Conservation (phyloP, 2,797 vertebrate species). For the Cynodonichthys magdalenae region DNA sequence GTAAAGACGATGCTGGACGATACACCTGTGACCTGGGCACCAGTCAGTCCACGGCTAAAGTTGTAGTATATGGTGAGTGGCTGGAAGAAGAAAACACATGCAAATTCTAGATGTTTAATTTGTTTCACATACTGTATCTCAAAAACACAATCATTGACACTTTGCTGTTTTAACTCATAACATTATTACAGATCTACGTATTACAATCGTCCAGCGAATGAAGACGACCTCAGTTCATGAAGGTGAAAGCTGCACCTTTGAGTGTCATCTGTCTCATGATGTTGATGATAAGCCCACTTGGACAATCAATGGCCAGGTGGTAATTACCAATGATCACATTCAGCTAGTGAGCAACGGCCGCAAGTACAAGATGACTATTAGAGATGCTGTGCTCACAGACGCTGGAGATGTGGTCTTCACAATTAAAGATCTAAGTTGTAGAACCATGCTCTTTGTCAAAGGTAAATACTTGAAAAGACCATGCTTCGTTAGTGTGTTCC, state of each 20-base stretch:
- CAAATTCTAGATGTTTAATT: background rate
- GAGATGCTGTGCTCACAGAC: conserved; percentile 74
- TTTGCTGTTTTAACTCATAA: background rate
- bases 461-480: conserved; percentile 71
- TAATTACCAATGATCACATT: conserved; percentile 79
- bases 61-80: conserved; percentile 87
- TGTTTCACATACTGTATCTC: background rate
- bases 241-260: conserved; percentile 89
- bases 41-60: conserved; percentile 87
- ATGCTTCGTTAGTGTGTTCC: background rate
- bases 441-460: conserved; percentile 89
- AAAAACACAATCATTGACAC: background rate
- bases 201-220: conserved; percentile 90
- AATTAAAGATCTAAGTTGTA: conserved; percentile 87
- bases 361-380: conserved; percentile 84
- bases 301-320: conserved; percentile 82
- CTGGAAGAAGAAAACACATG: background rate
- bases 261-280: conserved; percentile 90
- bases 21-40: conserved; percentile 91
- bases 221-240: conserved; percentile 86
- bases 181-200: conserved; percentile 82
- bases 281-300: conserved; percentile 82
- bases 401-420: conserved; percentile 90
- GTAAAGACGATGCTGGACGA: conserved; percentile 86
- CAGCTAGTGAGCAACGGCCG: conserved; percentile 75